These are phyloP conservation scores for Eremophila alpestris DNA, from an alignment of 2,797 vertebrate genomes.

Conservation along the genomic window DNA sequence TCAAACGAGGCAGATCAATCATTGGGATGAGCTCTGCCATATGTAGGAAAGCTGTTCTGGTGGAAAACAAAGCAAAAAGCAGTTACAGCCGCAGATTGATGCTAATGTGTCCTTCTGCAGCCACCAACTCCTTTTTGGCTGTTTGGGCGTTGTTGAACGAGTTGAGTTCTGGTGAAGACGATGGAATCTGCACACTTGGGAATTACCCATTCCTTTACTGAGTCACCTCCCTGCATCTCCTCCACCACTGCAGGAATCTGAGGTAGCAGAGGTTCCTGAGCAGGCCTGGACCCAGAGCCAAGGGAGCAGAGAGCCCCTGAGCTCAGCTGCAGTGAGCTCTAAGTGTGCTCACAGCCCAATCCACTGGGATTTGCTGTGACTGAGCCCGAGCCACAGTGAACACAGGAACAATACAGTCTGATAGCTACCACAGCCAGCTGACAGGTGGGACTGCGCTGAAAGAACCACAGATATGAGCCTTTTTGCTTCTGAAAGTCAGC, in stretches of 20 bases:
- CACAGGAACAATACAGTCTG: not conserved
- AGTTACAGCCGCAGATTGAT: not conserved
- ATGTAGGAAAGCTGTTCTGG: slow-evolving; percentile 14
- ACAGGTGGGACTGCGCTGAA: not conserved
- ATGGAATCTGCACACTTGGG: accelerated
- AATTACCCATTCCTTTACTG: not conserved
- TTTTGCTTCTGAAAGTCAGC: not conserved
- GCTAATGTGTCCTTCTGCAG: not conserved
- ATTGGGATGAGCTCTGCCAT: slow-evolving; percentile 5
- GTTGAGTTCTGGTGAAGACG: not conserved
- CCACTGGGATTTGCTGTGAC: not conserved
- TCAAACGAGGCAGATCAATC: slow-evolving; percentile 33
- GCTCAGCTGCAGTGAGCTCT: not conserved
- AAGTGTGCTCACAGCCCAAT: not conserved
- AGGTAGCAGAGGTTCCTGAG: not conserved
- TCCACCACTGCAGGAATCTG: not conserved
- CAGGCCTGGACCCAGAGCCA: not conserved
- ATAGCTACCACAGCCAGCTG: not conserved
- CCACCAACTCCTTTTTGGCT: not conserved
- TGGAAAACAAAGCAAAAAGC: not conserved
- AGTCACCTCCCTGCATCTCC: not conserved
- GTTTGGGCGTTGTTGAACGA: not conserved
- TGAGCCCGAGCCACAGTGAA: not conserved
- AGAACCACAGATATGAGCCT: not conserved
- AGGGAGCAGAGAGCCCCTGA: not conserved